These are phyloP conservation scores for Stylophora pistillata DNA, from an alignment of 64 coral and sea anemone species.

Conservation along the genomic window DNA sequence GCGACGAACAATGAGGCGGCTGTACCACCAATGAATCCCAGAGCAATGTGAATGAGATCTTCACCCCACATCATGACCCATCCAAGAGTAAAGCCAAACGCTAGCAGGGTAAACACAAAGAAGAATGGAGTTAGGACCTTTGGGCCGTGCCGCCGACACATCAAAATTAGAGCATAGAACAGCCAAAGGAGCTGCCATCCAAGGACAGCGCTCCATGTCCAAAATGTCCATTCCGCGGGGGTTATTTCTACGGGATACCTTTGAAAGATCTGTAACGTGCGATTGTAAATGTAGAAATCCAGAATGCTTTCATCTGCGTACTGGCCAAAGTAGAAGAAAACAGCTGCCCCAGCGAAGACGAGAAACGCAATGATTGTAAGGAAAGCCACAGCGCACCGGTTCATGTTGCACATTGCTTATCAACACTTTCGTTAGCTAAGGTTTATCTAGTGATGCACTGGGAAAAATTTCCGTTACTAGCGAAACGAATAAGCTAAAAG, in stretches of 20 bases:
- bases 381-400: slow-evolving; percentile 55
- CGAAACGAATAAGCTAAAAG: slow-evolving; percentile 8
- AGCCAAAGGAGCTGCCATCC: slow-evolving; percentile 87
- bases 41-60: slow-evolving; percentile 72
- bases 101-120: slow-evolving; percentile 70
- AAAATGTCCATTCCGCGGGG: slow-evolving; percentile 79
- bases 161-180: slow-evolving; percentile 60
- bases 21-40: slow-evolving; percentile 60
- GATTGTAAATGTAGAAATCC: slow-evolving; percentile 73
- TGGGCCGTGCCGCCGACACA: slow-evolving; percentile 67
- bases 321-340: slow-evolving; percentile 84
- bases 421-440: background rate
- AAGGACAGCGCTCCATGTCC: slow-evolving; percentile 80
- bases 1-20: slow-evolving; percentile 51
- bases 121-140: slow-evolving; percentile 68
- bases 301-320: slow-evolving; percentile 62
- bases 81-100: slow-evolving; percentile 73
- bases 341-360: slow-evolving; percentile 66
- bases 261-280: slow-evolving; percentile 44
- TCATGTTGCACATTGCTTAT: background rate
- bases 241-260: slow-evolving; percentile 79
- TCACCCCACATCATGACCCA: slow-evolving; percentile 88
- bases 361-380: slow-evolving; percentile 68
- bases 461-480: background rate
- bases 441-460: background rate